Evolutionary conservation across 2,113 vertebrate genomes (phyloP), one percentile per base, ranked within the genome.

Genomic region (Platichthys flesus): DNA sequence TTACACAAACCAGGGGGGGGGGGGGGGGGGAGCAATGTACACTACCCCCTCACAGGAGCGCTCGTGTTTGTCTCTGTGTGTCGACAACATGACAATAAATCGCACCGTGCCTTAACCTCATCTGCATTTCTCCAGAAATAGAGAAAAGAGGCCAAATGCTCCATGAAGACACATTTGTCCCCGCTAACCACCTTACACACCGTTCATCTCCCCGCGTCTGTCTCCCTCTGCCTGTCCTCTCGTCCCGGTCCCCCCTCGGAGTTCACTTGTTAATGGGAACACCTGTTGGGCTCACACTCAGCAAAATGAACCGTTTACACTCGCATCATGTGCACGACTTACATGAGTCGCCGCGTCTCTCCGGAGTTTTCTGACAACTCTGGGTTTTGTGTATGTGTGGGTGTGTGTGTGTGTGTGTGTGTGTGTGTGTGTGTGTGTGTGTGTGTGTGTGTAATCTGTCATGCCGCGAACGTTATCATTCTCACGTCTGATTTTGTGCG

Each of bases 261-360:
- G 78, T 70, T 80, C 74, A 76, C 80, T 87, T 81, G 89, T 90
- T 92, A 90, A 93, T 90, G 76, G 81, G 84, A 86, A 89, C 90
- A 92, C 88, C 90, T 93, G 90, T 89, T 88, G 88, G 86, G 76
- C 76, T 81, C 87, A 88, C 88, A 67, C 78, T 28, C 71, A 82
- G 78, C 82, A 86, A 89, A 92, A 81, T 77, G 77, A 87, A 69
- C 61, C 77, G 67, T 88, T 93, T 88, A 85, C 71, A 76, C 85
- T 85, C 9, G 10, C 0, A 5, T 54, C 58, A 31, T 81, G 74
- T 78, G 63, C 74, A 73, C 67, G 49, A 81, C 71, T 77, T 66
- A 72, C 86, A 68, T n/a, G 82, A 72, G 82, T 61, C 40, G 21
- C 28, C 47, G 23, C 14, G 55, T 85, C 74, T 88, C 85, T 67